A percentile compares a stretch with the other conserved stretches of the same genome.
Evolutionary conservation across 2,888 invertebrate species (phyloP).

Genomic region (Chloromyia formosa): DNA sequence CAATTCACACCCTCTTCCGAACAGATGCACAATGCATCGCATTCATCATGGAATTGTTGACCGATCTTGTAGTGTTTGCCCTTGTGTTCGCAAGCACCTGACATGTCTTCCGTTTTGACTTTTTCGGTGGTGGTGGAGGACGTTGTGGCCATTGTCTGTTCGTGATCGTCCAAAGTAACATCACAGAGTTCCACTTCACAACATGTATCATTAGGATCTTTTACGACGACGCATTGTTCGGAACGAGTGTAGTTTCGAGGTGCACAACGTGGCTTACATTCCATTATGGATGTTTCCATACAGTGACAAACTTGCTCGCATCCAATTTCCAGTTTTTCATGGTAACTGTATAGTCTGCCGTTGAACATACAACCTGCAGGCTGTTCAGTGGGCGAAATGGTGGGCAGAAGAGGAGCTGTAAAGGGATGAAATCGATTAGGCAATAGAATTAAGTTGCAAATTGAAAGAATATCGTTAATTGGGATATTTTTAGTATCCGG

Average conservation of each 20-base stretch:
- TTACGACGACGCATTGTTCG: constrained; percentile 82
- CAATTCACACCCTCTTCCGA: constrained; percentile 77
- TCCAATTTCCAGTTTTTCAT: constrained; percentile 80
- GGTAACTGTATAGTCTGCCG: constrained; percentile 74
- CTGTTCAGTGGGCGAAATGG: background rate
- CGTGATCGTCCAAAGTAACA: constrained; percentile 81
- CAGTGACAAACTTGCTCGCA: constrained; percentile 83
- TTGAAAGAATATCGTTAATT: too few species aligned
- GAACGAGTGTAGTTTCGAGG: constrained; percentile 67
- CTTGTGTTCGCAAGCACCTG: constrained; percentile 57
- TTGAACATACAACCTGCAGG: constrained; percentile 60
- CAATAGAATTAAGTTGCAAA: too few species aligned
- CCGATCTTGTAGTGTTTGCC: constrained; percentile 64
- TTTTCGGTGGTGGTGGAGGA: constrained; percentile 37
- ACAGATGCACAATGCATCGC: constrained; percentile 82
- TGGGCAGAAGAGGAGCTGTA: constrained; percentile 32
- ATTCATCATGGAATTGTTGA: constrained; percentile 84
- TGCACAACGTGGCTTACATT: constrained; percentile 78
- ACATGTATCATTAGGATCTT: constrained; percentile 84
- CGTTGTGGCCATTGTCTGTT: constrained; percentile 63
- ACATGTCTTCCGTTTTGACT: constrained; percentile 45
- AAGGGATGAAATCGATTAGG: background rate
- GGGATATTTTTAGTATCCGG: too few species aligned
- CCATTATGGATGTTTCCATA: constrained; percentile 74
- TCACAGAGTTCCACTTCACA: constrained; percentile 88